Base-by-base conservation (phyloP, 53 echinoderm and acorn worm genomes). In the Holothuria scabra region DNA sequence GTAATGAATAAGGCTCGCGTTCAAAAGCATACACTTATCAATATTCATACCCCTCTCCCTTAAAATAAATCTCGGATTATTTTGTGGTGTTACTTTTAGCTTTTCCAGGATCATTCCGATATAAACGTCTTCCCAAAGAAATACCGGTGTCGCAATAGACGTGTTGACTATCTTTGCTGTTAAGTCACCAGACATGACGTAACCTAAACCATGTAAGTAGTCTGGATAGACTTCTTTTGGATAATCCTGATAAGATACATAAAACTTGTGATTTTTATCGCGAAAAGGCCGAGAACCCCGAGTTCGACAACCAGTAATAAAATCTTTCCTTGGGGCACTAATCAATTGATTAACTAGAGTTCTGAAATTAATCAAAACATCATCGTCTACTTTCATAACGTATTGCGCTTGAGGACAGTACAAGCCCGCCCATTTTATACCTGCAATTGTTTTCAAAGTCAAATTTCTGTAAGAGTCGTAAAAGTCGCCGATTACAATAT, bases 371-470 rank as follows among this genome's bases (percentile, higher is more conserved):
- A 60, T 60, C 22, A 23, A 60, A 4, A 60, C 61, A 11, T 60
- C 26, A 26, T 60, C 61, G 61, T 60, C 61, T 60, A 26, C 61
- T 26, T 60, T 60, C 61, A 60, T 60, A 60, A 60, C 61, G 61
- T 60, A 60, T 8, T 26, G 61, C 61, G 61, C 61, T 60, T 8
- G 61, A 23, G 61, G 61, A 9, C 61, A 60, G 61, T 60, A 60
- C 61, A 60, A 23, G 18, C 60, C 8, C 3, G 60, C 60, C 60
- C 60, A 60, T 11, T 60, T 60, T 20, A 60, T 8, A 20, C 61
- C 10, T 26, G 26, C 26, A 1, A 60, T 60, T 22, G 61, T 60
- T 60, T 60, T 60, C 61, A 22, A 14, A 23, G 61, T 60, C 26
- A 60, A 26, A 60, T 60, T 60, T 22, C 10, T 22, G 26, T 60